Evolutionary conservation across 2,797 vertebrate genomes (phyloP), one percentile per base, ranked within the genome.

Genomic region (Acrossocheilus fasciatus): DNA sequence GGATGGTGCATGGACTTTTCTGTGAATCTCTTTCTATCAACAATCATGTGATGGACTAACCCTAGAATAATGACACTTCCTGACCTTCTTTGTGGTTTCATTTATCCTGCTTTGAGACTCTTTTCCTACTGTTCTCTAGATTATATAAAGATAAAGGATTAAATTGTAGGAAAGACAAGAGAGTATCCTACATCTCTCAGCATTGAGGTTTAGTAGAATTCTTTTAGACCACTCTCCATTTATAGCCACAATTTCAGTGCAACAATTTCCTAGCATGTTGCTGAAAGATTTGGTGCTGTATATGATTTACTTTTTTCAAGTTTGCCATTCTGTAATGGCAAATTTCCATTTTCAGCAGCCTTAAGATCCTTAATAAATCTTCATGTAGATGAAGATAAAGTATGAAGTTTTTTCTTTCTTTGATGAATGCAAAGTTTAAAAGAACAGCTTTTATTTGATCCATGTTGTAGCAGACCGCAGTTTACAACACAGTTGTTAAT

Each of bases 201-300:
- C 68, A 57, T 50, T 80, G 74, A 86, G 74, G 84, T 57, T 84
- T 59, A 83, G 59, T 77, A 73, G 50, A 88, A 80, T 64, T 62
- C 20, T 26, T 81, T 50, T 91, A 93, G 91, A 88, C 83, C 74
- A 88, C 72, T 89, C 92, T 92, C 91, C 92, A 93, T 73, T 78
- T 66, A 36, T 50, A 68, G 15, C 11, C 20, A 79, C 26, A 36
- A 2, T 68, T 80, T 59, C 59, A 18, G 47, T 10, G 47, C 66
- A 72, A 66, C 30, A 50, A 68, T 68, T 30, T 41, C 26, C 43
- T 45, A 64, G 66, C 39, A 62, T 62, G 11, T 70, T 57, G 10
- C 69, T 43, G 10, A 43, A 23, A 45, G 11, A 14, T 76, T 18
- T 50, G 34, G 30, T 57, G 20, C 17, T 69, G 18, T 66, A 34